phyloP scores from a whole-genome alignment of 2,888 invertebrate genomes.

The Lasius fuliginosus region DNA sequence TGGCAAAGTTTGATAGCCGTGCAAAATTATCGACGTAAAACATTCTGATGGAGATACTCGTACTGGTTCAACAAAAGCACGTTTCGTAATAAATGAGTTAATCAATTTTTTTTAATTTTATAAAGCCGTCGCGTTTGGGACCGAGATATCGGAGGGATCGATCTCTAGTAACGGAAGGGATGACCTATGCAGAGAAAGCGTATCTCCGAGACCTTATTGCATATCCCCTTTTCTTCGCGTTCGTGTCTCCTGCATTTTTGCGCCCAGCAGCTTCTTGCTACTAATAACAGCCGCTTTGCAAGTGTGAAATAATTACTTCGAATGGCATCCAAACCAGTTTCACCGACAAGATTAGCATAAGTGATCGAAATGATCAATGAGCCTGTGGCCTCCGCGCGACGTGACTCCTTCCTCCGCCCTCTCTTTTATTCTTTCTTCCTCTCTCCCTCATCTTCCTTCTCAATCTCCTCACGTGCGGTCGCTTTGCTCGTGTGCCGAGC shows the following conservation, averaged over 20 bases:
- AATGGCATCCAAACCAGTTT: constrained; percentile 83
- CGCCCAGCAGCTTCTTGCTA: constrained; percentile 64
- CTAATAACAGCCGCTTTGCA: constrained; percentile 83
- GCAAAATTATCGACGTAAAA: background rate
- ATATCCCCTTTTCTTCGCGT: constrained; percentile 21
- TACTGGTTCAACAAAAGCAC: constrained; percentile 15
- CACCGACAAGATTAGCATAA: constrained; percentile 81
- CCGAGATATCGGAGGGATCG: constrained; percentile 64
- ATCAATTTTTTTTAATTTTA: constrained; percentile 74
- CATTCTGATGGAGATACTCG: constrained; percentile 61
- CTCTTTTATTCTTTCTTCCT: constrained; percentile 23
- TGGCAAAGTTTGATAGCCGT: background rate
- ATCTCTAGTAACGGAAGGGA: constrained; percentile 69
- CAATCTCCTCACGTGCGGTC: constrained; percentile 49
- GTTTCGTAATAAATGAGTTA: constrained; percentile 69
- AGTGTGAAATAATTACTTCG: constrained; percentile 85
- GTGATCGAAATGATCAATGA: constrained; percentile 84
- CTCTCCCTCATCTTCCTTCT: constrained; percentile 27
- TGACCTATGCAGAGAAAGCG: constrained; percentile 52
- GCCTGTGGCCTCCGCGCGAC: constrained; percentile 73
- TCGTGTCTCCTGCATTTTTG: constrained; percentile 24
- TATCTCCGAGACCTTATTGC: constrained; percentile 39
- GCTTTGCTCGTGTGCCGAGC: constrained; percentile 59
- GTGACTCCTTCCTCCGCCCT: constrained; percentile 58
- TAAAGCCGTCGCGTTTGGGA: constrained; percentile 56